phyloP scores from a whole-genome alignment of 1,140 invertebrate genomes.

The Battus philenor region DNA sequence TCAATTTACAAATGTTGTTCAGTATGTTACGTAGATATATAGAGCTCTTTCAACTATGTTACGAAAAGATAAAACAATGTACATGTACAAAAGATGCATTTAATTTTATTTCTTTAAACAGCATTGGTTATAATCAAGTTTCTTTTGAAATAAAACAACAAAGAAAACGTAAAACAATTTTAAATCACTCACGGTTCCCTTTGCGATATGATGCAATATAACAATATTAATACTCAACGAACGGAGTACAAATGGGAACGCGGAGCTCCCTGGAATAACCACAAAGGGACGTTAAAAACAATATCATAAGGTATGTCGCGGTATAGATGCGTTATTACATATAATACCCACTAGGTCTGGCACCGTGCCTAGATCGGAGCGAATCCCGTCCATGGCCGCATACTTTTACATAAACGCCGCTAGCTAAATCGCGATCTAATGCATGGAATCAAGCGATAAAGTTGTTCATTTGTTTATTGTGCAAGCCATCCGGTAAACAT shows the following conservation, averaged over 20 bases:
- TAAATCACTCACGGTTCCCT: not conserved
- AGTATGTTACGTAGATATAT: too few relatives aligned
- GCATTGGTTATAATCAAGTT: too few relatives aligned
- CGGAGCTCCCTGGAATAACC: constrained; percentile 13
- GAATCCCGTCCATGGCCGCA: constrained; percentile 44
- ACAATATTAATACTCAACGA: constrained; percentile 11
- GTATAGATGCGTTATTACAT: constrained; percentile 27
- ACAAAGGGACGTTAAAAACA: constrained; percentile 31
- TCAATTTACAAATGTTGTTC: too few relatives aligned
- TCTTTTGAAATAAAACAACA: not conserved
- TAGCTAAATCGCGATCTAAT: constrained; percentile 11
- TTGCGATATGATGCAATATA: constrained; percentile 6
- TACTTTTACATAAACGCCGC: constrained; percentile 52
- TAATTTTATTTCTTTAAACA: too few relatives aligned
- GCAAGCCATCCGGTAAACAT: too few relatives aligned
- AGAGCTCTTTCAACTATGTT: too few relatives aligned
- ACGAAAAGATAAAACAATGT: too few relatives aligned
- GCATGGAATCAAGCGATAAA: constrained; percentile 5
- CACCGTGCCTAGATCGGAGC: constrained; percentile 46
- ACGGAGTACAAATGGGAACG: constrained; percentile 6
- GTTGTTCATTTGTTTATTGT: too few relatives aligned
- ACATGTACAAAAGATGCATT: too few relatives aligned
- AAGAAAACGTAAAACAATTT: not conserved
- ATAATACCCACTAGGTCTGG: constrained; percentile 46
- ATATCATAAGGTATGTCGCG: constrained; percentile 38